phyloP scores from a whole-genome alignment of 2,797 vertebrate species.

The Thaleichthys pacificus region DNA sequence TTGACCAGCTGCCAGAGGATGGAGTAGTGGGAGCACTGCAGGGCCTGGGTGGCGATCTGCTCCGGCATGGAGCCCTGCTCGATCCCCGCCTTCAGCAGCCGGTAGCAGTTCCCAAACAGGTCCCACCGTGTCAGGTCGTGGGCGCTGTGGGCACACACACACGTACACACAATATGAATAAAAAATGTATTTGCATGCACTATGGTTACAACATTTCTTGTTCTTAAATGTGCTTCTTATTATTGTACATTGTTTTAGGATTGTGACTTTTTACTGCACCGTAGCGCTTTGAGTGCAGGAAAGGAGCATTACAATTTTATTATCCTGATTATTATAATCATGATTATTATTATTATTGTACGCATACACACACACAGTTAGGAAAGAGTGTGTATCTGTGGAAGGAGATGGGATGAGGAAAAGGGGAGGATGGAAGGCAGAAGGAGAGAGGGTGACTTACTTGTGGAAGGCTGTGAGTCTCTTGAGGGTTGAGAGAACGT shows the following conservation, averaged over 20 bases:
- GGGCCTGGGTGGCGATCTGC: slow-evolving; percentile 97
- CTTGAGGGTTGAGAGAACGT: slow-evolving; percentile 94
- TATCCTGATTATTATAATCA: too few relatives aligned
- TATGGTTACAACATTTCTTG: too few relatives aligned
- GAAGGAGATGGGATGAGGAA: not conserved
- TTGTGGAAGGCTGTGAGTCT: slow-evolving; percentile 98
- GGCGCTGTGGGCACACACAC: slow-evolving; percentile 73
- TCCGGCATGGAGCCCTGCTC: slow-evolving; percentile 99
- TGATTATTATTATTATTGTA: not conserved
- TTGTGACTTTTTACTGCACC: not conserved
- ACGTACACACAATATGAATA: not conserved
- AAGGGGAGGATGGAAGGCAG: not conserved
- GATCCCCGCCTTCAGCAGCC: slow-evolving; percentile 95
- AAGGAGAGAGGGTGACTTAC: slow-evolving; percentile 65
- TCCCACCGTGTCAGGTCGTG: slow-evolving; percentile 99
- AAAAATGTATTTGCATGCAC: too few relatives aligned
- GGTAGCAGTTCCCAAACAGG: slow-evolving; percentile 97
- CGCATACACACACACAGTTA: not conserved
- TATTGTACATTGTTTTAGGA: too few relatives aligned
- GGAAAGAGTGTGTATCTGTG: too few relatives aligned
- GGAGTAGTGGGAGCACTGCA: slow-evolving; percentile 99
- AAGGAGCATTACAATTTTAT: too few relatives aligned
- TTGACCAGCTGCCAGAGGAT: slow-evolving; percentile 99
- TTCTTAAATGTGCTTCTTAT: too few relatives aligned
- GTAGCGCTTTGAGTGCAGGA: too few relatives aligned